phyloP scores from a whole-genome alignment of 2,888 invertebrate genomes.

The Subacronicta megacephala region DNA sequence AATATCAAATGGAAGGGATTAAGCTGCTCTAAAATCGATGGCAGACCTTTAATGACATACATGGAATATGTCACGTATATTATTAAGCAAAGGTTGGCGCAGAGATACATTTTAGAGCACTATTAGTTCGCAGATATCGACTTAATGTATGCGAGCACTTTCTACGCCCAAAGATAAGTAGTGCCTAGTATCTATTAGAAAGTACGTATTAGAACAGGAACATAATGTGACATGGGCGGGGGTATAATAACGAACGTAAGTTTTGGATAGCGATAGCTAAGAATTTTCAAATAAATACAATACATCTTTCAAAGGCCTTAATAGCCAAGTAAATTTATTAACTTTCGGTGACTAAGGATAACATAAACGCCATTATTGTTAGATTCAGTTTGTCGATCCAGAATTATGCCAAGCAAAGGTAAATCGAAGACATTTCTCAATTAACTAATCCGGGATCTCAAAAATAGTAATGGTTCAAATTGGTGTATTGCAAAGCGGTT shows the following conservation, averaged over 20 bases:
- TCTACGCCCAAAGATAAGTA: constrained; percentile 30
- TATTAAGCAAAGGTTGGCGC: constrained; percentile 14
- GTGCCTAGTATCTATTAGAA: constrained; percentile 32
- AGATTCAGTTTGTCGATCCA: not conserved
- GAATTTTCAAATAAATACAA: too few relatives aligned
- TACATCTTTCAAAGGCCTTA: too few relatives aligned
- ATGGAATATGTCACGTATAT: not conserved
- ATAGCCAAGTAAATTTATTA: too few relatives aligned
- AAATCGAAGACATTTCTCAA: constrained; percentile 2
- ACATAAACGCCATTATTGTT: not conserved
- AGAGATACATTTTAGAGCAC: constrained; percentile 24
- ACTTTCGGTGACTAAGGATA: too few relatives aligned
- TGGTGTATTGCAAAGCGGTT: constrained; percentile 19
- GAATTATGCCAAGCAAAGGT: not conserved
- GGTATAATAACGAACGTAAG: not conserved
- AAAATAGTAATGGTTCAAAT: constrained; percentile 20
- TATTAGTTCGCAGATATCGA: constrained; percentile 35
- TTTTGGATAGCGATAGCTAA: too few relatives aligned
- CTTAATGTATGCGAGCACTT: constrained; percentile 23
- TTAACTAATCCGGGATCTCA: constrained; percentile 7
- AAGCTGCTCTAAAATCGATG: not conserved
- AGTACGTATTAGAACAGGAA: constrained; percentile 30
- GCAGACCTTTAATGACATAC: too few relatives aligned
- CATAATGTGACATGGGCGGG: constrained; percentile 23
- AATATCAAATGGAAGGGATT: not conserved